phyloP scores from a whole-genome alignment of 2,888 invertebrate genomes.

The Lycaena phlaeas region DNA sequence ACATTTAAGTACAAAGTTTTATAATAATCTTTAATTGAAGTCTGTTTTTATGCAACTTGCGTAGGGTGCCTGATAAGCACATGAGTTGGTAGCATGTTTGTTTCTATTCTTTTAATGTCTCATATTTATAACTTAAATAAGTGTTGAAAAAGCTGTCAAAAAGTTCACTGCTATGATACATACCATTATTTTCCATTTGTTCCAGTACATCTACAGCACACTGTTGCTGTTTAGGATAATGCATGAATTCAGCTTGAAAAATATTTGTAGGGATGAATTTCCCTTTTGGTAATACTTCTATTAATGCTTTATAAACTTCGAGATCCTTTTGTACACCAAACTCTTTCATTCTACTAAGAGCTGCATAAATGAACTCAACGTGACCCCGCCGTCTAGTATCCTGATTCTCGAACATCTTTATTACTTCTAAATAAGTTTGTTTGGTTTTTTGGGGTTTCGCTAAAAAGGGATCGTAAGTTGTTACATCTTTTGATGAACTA shows the following conservation, averaged over 20 bases:
- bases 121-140: no score
- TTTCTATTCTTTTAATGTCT: no score
- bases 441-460: slow-evolving; percentile 73
- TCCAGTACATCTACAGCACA: slow-evolving; percentile 91
- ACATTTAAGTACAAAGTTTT: no score
- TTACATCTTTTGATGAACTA: slow-evolving; percentile 47
- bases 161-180: no score
- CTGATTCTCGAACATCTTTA: slow-evolving; percentile 80
- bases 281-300: slow-evolving; percentile 91
- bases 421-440: slow-evolving; percentile 79
- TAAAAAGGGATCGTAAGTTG: slow-evolving; percentile 59
- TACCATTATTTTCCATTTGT: slow-evolving; percentile 95
- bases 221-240: slow-evolving; percentile 96
- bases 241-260: slow-evolving; percentile 91
- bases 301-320: slow-evolving; percentile 87
- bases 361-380: slow-evolving; percentile 95
- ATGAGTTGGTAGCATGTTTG: no score
- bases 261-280: slow-evolving; percentile 87
- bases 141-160: no score
- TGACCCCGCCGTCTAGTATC: slow-evolving; percentile 85
- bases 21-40: no score
- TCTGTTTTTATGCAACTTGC: no score
- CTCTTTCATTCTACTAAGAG: slow-evolving; percentile 88
- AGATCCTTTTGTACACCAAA: slow-evolving; percentile 91
- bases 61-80: no score